Evolutionary conservation across 1,140 invertebrate genomes (phyloP).

Genomic region (Anthonomus grandis): DNA sequence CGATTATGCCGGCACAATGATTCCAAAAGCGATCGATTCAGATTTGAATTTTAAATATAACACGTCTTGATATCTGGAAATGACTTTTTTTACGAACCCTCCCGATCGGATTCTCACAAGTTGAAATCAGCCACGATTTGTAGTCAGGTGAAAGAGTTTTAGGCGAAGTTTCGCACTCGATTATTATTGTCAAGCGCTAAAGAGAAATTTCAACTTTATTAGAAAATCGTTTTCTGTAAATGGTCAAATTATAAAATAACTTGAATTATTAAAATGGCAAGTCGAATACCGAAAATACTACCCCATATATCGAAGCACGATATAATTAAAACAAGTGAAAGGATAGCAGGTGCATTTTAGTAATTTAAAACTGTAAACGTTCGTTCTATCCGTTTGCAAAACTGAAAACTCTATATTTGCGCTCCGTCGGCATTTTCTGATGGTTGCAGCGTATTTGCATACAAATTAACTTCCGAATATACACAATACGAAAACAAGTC

Average conservation of each 20-base stretch:
- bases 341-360: not conserved
- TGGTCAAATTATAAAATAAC: no score
- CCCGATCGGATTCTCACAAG: slow-evolving; percentile 16
- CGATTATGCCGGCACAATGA: slow-evolving; percentile 21
- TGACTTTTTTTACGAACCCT: slow-evolving; percentile 18
- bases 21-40: slow-evolving; percentile 19
- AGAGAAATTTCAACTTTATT: no score
- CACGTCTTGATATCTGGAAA: slow-evolving; percentile 24
- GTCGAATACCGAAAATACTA: no score
- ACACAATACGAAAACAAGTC: not conserved
- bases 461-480: slow-evolving; percentile 7
- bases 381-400: not conserved
- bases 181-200: no score
- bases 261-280: no score
- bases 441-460: slow-evolving; percentile 7
- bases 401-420: slow-evolving; percentile 7
- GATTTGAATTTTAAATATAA: slow-evolving; percentile 27
- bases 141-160: no score
- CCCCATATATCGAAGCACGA: no score
- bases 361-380: slow-evolving; percentile 5
- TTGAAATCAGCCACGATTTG: slow-evolving; percentile 12
- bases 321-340: no score
- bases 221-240: no score
- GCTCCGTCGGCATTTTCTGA: slow-evolving; percentile 1
- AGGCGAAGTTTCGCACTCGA: no score